Percentiles rank a stretch among this genome's conserved stretches.
Conservation (phyloP, 2,797 vertebrate genomes). For the Chiloscyllium punctatum region DNA sequence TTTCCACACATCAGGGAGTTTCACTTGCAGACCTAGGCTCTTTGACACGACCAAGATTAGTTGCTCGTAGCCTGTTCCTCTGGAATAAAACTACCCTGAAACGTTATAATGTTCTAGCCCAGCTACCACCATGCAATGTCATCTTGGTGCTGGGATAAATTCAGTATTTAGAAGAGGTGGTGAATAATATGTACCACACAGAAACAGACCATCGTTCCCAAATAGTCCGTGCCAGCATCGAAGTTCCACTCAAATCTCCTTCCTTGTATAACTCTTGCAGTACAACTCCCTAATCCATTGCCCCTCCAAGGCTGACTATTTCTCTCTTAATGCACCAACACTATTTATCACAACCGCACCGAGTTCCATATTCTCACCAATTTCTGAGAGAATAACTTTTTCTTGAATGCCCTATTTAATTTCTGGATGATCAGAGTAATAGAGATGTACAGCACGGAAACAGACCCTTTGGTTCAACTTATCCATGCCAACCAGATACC, state of each 20-base stretch:
- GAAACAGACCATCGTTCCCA: not conserved
- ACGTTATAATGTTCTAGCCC: not conserved
- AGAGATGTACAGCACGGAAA: no score
- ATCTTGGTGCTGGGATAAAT: not conserved
- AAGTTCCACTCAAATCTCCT: not conserved
- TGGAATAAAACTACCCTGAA: not conserved
- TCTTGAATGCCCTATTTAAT: not conserved
- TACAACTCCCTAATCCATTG: not conserved
- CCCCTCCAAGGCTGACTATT: not conserved
- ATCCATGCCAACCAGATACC: no score
- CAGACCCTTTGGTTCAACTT: no score
- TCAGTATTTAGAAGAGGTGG: not conserved
- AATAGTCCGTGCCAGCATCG: not conserved
- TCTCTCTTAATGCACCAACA: not conserved
- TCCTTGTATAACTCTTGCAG: not conserved
- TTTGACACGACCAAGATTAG: not conserved
- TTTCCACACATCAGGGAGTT: not conserved
- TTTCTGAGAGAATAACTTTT: not conserved
- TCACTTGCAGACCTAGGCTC: not conserved
- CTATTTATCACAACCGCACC: not conserved
- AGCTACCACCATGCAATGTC: not conserved
- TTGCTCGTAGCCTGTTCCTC: not conserved
- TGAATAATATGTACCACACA: not conserved
- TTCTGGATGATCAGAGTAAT: not conserved
- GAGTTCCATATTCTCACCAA: not conserved